Evolutionary conservation across 2,888 invertebrate genomes (phyloP).

Genomic region (Frankliniella fusca): DNA sequence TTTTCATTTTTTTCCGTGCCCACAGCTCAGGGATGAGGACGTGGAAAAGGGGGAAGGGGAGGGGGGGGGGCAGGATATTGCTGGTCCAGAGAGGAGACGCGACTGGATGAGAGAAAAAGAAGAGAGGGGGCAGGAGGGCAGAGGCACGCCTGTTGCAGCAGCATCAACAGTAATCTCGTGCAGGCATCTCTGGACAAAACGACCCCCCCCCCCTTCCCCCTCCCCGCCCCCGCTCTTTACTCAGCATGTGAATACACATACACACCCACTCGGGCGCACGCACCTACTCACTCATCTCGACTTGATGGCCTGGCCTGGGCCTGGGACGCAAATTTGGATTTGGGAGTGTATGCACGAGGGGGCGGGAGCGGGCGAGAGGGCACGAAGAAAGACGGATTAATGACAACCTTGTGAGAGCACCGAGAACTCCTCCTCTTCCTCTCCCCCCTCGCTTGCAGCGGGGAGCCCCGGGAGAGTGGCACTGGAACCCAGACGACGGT

Average conservation of each 20-base stretch:
- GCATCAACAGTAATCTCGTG: not conserved
- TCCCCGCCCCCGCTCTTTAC: not conserved
- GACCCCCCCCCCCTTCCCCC: not conserved
- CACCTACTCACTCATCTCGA: not conserved
- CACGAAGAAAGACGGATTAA: no score
- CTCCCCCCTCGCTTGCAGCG: no score
- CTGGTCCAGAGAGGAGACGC: not conserved
- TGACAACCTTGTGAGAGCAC: no score
- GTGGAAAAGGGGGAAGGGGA: not conserved
- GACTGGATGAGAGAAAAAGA: not conserved
- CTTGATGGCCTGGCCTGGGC: not conserved
- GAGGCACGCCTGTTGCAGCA: not conserved
- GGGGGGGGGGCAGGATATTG: not conserved
- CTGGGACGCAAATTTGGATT: no score
- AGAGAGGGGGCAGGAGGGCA: not conserved
- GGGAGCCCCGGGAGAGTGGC: no score
- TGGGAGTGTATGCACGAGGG: no score
- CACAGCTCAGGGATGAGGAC: not conserved
- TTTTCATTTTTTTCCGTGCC: not conserved
- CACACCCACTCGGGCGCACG: not conserved
- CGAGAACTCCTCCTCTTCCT: no score
- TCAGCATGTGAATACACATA: no score
- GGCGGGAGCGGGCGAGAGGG: no score
- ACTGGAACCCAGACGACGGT: no score
- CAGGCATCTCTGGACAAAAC: not conserved